Evolutionary conservation across 2,113 vertebrate species (phyloP), one percentile per base, ranked within the genome.

Genomic region (Euleptes europaea): DNA sequence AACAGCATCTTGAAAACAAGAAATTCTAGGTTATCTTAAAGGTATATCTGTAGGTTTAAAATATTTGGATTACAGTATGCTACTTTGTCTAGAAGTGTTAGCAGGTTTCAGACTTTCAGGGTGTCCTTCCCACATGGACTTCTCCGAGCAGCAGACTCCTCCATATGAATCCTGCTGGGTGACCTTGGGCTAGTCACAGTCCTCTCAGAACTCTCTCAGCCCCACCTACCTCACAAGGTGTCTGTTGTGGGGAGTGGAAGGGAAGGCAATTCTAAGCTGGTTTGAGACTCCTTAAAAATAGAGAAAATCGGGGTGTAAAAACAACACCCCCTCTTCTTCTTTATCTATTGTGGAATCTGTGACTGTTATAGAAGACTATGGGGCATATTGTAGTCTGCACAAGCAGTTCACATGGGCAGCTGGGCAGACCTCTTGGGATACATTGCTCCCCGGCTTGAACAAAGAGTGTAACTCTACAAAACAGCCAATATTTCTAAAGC

Each of bases 31-130:
- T 7, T 23, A 19, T 57, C 14, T 35, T 70, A 19, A 17, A 73
- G 11, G 13, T 12, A 14, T 1, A 72, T 9, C 12, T 83, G 28
- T 80, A 0, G 0, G 73, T 15, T 47, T n/a, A 44, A 57, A 10
- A n/a, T 60, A 72, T 72, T 82, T 31, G 44, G 40, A 38, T 31
- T 65, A 35, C 82, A 82, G 31, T 6, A 67, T 0, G 60, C 10
- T 28, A 78, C 57, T 12, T 13, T 23, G n/a, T 80, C 40, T 44
- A 57, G 78, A 80, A 0, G 21, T 65, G 67, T 5, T 28, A 51
- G 49, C 11, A 51, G 26, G 31, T 14, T 65, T 42, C 23, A 42
- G 42, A 65, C 57, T 13, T 65, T 60, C 51, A 38, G 33, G 11
- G 76, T 40, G 26, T 40, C 33, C 33, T 60, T 63, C 33, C 33